Evolutionary conservation across 2,888 invertebrate species (phyloP).

Genomic region (Alcis repandata): DNA sequence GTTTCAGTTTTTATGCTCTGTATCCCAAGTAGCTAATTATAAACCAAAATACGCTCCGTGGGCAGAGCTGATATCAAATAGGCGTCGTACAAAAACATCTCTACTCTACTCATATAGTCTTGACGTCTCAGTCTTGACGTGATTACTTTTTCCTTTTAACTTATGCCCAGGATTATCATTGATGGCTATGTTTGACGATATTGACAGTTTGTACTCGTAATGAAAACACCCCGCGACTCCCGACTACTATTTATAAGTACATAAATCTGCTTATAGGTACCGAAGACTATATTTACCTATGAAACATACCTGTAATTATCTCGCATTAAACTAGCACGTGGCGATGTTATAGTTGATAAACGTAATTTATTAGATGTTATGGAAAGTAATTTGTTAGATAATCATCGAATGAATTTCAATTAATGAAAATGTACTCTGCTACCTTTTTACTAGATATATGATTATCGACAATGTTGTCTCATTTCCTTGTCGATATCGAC

Average conservation of each 20-base stretch:
- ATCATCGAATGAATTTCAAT: background rate
- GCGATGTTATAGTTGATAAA: too few species aligned
- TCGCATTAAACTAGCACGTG: too few species aligned
- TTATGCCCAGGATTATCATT: background rate
- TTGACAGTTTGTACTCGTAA: background rate
- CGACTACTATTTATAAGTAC: background rate
- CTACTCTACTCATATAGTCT: background rate
- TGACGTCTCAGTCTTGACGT: background rate
- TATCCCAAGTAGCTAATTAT: background rate
- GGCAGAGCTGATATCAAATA: too few species aligned
- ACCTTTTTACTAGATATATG: background rate
- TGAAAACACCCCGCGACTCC: slow-evolving; percentile 1
- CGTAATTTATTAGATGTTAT: too few species aligned
- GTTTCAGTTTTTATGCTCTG: slow-evolving; percentile 9
- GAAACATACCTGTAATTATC: too few species aligned
- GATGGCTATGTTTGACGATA: background rate
- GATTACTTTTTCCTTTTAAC: background rate
- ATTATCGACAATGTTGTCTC: background rate
- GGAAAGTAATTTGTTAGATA: background rate
- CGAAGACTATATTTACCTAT: too few species aligned
- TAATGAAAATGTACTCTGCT: background rate
- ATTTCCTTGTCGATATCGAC: slow-evolving; percentile 5
- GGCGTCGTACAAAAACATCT: too few species aligned
- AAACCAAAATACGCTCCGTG: background rate
- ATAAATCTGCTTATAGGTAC: background rate